Base-by-base conservation (phyloP, 2,888 invertebrate species). In the Clunio marinus region DNA sequence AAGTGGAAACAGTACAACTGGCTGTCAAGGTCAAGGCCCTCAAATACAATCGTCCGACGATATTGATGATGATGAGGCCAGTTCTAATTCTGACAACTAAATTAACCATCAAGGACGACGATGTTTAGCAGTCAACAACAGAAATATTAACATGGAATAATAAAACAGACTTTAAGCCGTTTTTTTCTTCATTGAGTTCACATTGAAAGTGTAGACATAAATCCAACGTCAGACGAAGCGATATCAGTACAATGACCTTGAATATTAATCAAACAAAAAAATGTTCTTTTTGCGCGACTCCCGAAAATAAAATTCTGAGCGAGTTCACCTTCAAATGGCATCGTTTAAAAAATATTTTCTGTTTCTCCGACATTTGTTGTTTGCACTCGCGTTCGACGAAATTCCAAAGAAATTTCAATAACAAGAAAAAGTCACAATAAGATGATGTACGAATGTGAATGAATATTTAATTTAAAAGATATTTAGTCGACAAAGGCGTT, bases 1-100 rank as follows among this genome's bases (percentile, higher is more conserved):
- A n/a, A n/a, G n/a, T n/a, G n/a, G n/a, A n/a, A n/a, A n/a, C 17
- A 51, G 22, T 17, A 57, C 25, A 57, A 57, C 25, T 46, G 28
- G 20, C 63, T n/a, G 37, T 17, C 63, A 63, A 46, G 63, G 63
- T 63, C 46, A 63, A 63, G 63, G 63, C 25, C 27, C 46, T 63
- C 32, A 8, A 10, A 20, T 20, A 7, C 20, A 17, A 7, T 60
- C 24, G 24, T 22, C 15, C 24, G 41, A 17, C 59, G 41, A 41
- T 41, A 15, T n/a, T 59, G 24, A 62, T 32, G 35, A 28, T 62
- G 62, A 62, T 35, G 62, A 62, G 22, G 41, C 15, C 2, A n/a
- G 15, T 41, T 41, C 41, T 41, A 41, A 41, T 41, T 62, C 62
- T 62, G 37, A 62, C 22, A 62, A 62, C 22, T 24, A 28, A 45